A percentile compares a stretch with the other conserved stretches of the same genome.
phyloP scores from a whole-genome alignment of 2,797 vertebrate species.

The Spinus pinus region DNA sequence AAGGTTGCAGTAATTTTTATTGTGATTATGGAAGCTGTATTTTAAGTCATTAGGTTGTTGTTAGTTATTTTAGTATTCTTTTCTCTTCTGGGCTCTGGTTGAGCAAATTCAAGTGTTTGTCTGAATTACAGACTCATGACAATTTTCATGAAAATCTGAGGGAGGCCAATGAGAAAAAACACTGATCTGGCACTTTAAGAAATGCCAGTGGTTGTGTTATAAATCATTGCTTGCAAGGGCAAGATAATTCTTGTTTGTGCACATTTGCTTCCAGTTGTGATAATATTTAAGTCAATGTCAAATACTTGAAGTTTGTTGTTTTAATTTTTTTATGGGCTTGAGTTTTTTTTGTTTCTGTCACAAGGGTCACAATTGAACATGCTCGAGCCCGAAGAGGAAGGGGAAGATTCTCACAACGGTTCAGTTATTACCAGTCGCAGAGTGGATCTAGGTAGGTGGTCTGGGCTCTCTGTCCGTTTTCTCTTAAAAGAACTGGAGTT shows the following conservation, averaged over 20 bases:
- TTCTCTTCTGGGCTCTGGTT: not conserved
- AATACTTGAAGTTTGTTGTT: not conserved
- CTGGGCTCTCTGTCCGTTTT: not conserved
- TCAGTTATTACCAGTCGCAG: constrained; percentile 86
- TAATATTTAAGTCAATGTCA: not conserved
- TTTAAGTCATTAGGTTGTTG: not conserved
- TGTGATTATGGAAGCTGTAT: not conserved
- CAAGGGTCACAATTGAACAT: constrained; percentile 91
- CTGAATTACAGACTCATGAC: not conserved
- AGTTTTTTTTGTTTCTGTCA: not conserved
- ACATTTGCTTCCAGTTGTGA: not conserved
- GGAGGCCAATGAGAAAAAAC: not conserved
- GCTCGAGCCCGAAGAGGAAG: constrained; percentile 88
- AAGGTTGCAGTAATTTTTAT: not conserved
- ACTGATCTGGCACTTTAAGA: not conserved
- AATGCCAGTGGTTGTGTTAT: not conserved
- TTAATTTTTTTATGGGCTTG: not conserved
- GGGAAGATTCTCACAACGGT: constrained; percentile 82
- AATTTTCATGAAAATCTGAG: not conserved
- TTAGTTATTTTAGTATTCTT: not conserved
- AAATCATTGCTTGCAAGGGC: not conserved
- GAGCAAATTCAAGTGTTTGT: not conserved
- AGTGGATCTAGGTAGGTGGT: constrained; percentile 84
- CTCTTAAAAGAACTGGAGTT: not conserved
- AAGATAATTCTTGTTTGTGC: not conserved